Evolutionary conservation across 64 coral and sea anemone species (phyloP), one percentile per base, ranked within the genome.

Genomic region (Pocillopora verrucosa): DNA sequence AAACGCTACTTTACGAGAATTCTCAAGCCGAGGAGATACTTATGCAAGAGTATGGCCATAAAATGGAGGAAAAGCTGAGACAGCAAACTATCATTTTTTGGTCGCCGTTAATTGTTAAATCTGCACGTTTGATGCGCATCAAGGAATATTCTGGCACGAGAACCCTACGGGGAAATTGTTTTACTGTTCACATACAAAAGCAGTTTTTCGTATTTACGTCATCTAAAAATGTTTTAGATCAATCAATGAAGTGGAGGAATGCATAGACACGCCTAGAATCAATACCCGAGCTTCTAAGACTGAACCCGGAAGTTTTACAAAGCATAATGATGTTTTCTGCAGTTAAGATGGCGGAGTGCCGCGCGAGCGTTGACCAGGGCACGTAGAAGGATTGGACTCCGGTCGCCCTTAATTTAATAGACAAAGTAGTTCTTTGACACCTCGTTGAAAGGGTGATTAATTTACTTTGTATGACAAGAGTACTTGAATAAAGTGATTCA

Each of bases 401-500:
- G 64, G 22, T n/a, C 65, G 37, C 19, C 65, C 36, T 72, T 85
- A 85, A 85, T 85, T 85, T 36, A 85, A 70, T 70, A 70, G 20
- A 24, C 64, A 41, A 85, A 72, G 64, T 72, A 83, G 62, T 67
- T 41, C 60, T 59, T 36, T 83, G 80, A 65, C 80, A 83, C 19
- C 61, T 67, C 45, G 80, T 83, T 62, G 26, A 67, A 37, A 38
- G 10, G 19, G 16, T 85, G 63, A 85, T 85, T 85, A 85, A 85
- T 85, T 72, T 70, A 70, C 67, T 70, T n/a, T 72, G 67, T 16
- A 65, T 85, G 82, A 85, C 82, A 85, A 72, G 38, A 85, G 35
- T 56, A 51, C 36, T 68, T 20, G 36, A 70, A 10, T 72, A 70
- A 85, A 72, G 64, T 25, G 82, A 85, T 45, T 85, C 64, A 57